Base-by-base conservation (phyloP, 2,888 invertebrate genomes). In the Ormyrus thymus region DNA sequence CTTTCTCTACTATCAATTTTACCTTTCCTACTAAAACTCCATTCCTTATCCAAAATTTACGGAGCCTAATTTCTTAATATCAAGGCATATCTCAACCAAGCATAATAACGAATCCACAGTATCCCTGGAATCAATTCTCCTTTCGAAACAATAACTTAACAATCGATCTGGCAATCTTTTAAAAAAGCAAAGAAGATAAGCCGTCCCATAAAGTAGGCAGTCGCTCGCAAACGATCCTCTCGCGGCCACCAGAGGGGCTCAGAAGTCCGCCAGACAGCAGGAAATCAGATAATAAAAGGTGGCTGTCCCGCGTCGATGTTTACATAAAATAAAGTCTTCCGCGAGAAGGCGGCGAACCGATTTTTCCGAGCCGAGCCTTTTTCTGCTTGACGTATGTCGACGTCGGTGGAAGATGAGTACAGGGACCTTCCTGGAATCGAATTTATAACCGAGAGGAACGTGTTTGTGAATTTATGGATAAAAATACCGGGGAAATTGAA, bases 281-380 rank as follows among this genome's bases (percentile, higher is more conserved):
- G 50, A 65, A 74, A 66, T 74, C 66, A 74, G 74, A 74, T 74
- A 74, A 74, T 59, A 66, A 11, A 8, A 3, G 65, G 10, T 59
- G n/a, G 29, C 50, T 50, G 65, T 43, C 65, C 58, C 46, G 62
- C 9, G 10, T 62, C 53, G 64, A 61, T 73, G 64, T 64, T 64
- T 64, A 55, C 72, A 64, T 73, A 73, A 73, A 73, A 73, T 62
- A 73, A 55, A 73, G 55, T 55, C 72, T 29, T 29, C 29, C 29
- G 29, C 29, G 3, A 13, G 1, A 43, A 11, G 46, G 46, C 9
- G 11, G 43, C 29, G 29, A 10, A 66, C 51, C 29, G 11, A 50
- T 11, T 29, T 11, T 7, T 66, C 8, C 15, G 29, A 66, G 9
- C 9, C 29, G 53, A 11, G 29, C 66, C 51, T 9, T 53, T n/a